Base-by-base conservation (phyloP, 2,888 invertebrate species). In the Zelleria hepariella region DNA sequence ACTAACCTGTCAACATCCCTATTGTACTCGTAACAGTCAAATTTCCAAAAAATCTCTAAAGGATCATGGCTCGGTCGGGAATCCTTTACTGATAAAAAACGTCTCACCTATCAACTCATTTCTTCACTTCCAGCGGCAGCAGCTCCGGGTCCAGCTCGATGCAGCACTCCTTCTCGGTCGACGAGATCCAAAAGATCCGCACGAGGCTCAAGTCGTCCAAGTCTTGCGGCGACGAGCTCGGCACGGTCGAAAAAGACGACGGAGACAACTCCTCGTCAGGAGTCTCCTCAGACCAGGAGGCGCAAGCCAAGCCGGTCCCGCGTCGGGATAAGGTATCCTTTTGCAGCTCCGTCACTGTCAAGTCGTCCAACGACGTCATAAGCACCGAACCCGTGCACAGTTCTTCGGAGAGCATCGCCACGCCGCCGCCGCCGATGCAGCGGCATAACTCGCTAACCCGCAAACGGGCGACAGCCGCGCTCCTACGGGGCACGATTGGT, bases 221-320 rank as follows among this genome's bases (percentile, higher is more conserved):
- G 77, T 96, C 96, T 10, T 96, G 94, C 79, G 96, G 96, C 47
- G 95, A 95, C 82, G 95, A 95, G 73, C 92, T 96, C 67, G 86
- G 87, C 62, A 68, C 66, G n/a, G 78, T 66, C 55, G 88, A 86
- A 62, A 80, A 90, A 6, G 95, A 95, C 84, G 96, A 96, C 80
- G 95, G 94, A 57, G 96, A 96, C 81, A 96, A 96, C 82, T 95
- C 96, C 65, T 95, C 96, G 5, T 95, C 95, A 25, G 96, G 96
- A 23, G 96, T 96, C 0, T 95, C 95, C 65, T 95, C 95, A 57
- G 96, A 96, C 82, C 96, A 96, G 78, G 96, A 87, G 72, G 83
- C 84, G 59, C 78, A 78, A 62, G 77, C 79, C 32, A 72, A 74
- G 48, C 81, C 81, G 0, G 67, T 72, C 6, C 75, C 83, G 51